phyloP scores from a whole-genome alignment of 2,113 vertebrate genomes.

The Anoura caudifer region DNA sequence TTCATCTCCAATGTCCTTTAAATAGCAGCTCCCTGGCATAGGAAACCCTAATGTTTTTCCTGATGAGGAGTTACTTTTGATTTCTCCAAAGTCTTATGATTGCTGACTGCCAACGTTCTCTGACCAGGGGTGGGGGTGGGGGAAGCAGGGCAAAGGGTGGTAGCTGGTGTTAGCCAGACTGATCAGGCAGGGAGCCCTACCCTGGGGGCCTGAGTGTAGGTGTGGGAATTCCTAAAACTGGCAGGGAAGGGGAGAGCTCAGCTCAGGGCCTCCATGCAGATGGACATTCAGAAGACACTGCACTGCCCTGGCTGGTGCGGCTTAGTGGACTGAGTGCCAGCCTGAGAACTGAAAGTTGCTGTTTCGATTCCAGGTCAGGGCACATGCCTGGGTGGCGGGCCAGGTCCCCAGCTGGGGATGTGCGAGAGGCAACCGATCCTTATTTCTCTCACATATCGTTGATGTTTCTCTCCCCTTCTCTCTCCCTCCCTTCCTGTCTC shows the following conservation, averaged over 20 bases:
- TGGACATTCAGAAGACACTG: neutral
- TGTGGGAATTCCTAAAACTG: neutral
- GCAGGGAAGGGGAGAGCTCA: neutral
- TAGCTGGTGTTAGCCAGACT: neutral
- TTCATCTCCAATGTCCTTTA: conserved; percentile 12
- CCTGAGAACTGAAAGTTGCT: no score
- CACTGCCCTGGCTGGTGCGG: no score
- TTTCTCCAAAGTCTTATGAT: conserved; percentile 57
- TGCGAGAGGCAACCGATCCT: no score
- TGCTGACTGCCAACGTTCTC: conserved; percentile 55
- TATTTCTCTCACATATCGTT: no score
- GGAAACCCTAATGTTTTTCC: conserved; percentile 55
- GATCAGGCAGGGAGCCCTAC: neutral
- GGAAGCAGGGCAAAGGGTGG: neutral
- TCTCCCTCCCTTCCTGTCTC: no score
- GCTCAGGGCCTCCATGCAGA: neutral
- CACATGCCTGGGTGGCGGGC: no score
- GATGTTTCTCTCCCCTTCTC: no score
- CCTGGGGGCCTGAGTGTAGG: neutral
- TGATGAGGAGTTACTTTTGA: conserved; percentile 50
- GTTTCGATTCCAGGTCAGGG: no score
- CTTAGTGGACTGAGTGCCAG: no score
- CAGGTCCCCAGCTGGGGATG: no score
- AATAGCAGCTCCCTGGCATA: conserved; percentile 46
- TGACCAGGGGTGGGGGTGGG: neutral